Evolutionary conservation across 2,888 invertebrate genomes (phyloP), one percentile per base, ranked within the genome.

Genomic region (Synergus gifuensis): DNA sequence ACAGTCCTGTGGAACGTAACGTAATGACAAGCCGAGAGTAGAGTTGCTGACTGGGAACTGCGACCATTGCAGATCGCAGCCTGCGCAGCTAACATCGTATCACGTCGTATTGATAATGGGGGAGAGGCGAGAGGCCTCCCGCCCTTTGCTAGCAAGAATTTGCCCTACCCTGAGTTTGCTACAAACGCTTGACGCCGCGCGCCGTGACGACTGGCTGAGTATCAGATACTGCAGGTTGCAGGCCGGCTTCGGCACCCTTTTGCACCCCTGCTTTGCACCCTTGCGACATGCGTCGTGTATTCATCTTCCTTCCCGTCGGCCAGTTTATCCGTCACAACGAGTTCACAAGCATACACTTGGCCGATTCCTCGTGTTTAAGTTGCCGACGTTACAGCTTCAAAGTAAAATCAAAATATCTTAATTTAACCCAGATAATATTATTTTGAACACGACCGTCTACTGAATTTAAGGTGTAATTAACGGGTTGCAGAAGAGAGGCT

Each of bases 221-320:
- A 40, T 42, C 42, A 64, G 42, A 42, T n/a, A 54, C 12, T 54
- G 54, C 16, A 73, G 54, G 8, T n/a, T 54, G 12, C 22, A 69
- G 22, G 22, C 4, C 18, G 12, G 11, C 46, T 46, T 69, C 46
- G 28, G 54, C 36, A 73, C 16, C n/a, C 54, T 60, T 66, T 42
- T 73, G 1, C 36, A 54, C n/a, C 36, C 46, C 73, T 54, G n/a
- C 49, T 36, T n/a, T 54, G 36, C 49, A 54, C 28, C 49, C 49
- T 69, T 69, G 49, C 69, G 54, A 49, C 73, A 73, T 73, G 73
- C 54, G 73, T 54, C 54, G 54, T 73, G 69, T 54, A n/a, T 12
- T 73, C 36, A 73, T 49, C 54, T 60, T 28, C 1, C 67, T 49
- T 73, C 54, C 49, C 73, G 18, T 73, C 36, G n/a, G 54, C 73